phyloP scores from a whole-genome alignment of 1,140 invertebrate species.

The Patella vulgata region DNA sequence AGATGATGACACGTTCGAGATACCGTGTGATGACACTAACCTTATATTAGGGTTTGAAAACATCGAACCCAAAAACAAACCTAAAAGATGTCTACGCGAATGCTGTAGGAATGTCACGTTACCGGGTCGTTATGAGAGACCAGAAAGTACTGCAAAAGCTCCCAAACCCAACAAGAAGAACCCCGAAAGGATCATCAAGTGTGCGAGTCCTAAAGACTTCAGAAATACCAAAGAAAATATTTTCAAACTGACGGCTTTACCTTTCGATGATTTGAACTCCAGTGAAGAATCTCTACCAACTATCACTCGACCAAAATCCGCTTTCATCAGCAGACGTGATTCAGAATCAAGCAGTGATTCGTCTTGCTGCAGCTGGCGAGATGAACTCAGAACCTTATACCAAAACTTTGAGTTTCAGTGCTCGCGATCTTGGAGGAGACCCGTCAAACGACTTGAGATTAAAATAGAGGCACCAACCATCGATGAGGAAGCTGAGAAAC shows the following conservation, averaged over 20 bases:
- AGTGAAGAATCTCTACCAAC: no score
- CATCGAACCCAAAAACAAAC: neutral
- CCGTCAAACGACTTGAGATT: no score
- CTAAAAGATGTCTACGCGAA: neutral
- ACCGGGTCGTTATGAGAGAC: neutral
- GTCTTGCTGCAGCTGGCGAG: no score
- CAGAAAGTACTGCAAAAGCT: slow-evolving; percentile 4
- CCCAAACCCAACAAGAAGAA: slow-evolving; percentile 19
- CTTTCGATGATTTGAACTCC: neutral
- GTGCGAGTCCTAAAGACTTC: slow-evolving; percentile 39
- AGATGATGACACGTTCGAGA: neutral
- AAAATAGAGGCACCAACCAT: no score
- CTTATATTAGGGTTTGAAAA: slow-evolving; percentile 13
- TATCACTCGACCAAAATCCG: no score
- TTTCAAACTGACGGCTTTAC: slow-evolving; percentile 34
- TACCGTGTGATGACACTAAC: slow-evolving; percentile 10
- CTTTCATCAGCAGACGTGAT: no score
- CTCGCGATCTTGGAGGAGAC: no score
- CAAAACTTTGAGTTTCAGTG: no score
- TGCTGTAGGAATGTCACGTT: neutral
- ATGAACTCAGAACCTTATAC: no score
- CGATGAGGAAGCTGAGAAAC: no score
- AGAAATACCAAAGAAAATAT: slow-evolving; percentile 51
- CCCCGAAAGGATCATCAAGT: slow-evolving; percentile 33
- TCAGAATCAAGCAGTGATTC: no score